Conservation (phyloP, 1,140 invertebrate species). For the Orchestia grillus region DNA sequence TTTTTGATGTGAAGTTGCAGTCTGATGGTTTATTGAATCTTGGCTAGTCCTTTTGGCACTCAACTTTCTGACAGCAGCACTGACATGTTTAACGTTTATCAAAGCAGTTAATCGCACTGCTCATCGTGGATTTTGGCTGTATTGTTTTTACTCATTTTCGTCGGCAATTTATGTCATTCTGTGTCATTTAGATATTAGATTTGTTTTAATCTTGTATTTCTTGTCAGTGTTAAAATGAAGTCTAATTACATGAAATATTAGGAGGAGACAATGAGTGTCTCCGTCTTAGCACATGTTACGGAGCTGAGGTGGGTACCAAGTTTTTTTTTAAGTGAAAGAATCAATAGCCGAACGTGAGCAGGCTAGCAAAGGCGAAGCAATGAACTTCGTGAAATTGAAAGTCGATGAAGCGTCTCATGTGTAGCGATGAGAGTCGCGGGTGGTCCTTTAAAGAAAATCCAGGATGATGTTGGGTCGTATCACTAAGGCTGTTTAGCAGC, state of each 20-base stretch:
- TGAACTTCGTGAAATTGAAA: constrained; percentile 39
- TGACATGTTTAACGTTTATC: no score
- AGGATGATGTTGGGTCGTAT: not conserved
- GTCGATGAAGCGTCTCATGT: constrained; percentile 38
- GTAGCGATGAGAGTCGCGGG: not conserved
- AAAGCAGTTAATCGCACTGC: no score
- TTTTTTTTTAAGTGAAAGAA: not conserved
- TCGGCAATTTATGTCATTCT: no score
- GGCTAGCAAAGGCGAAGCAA: not conserved
- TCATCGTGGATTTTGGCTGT: no score
- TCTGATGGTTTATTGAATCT: not conserved
- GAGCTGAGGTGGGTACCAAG: no score
- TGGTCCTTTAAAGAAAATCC: not conserved
- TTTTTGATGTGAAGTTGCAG: not conserved
- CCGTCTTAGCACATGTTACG: no score
- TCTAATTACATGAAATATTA: no score
- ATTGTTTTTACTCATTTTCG: no score
- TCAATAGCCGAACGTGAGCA: not conserved
- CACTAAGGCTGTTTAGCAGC: not conserved
- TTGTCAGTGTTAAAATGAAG: no score
- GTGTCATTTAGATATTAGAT: no score
- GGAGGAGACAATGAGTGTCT: no score
- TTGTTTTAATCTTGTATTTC: no score
- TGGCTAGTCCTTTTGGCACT: not conserved
- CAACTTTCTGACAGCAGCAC: not conserved